Conservation (phyloP, 2,888 invertebrate genomes). For the Brachyopa scutellaris region DNA sequence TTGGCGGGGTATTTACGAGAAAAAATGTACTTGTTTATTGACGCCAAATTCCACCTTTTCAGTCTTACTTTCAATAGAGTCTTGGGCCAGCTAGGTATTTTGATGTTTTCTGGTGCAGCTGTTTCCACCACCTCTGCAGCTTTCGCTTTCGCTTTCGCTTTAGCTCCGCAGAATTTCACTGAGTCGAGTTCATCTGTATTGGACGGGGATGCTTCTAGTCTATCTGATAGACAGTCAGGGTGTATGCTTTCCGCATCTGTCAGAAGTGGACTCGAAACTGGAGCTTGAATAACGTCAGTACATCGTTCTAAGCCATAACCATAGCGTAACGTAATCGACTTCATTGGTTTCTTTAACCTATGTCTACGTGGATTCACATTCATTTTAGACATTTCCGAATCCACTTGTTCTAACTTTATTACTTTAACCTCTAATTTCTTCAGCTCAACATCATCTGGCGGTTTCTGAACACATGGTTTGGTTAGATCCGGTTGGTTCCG, state of each 20-base stretch:
- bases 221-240: background rate
- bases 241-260: background rate
- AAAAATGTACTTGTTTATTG: no score
- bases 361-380: no score
- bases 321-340: background rate
- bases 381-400: background rate
- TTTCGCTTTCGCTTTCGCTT: background rate
- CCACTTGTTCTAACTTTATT: conserved; percentile 39
- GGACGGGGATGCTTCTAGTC: conserved; percentile 17
- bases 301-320: no score
- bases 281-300: no score
- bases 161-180: background rate
- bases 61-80: conserved; percentile 34
- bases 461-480: no score
- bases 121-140: background rate
- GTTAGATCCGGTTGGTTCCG: no score
- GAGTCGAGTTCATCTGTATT: conserved; percentile 7
- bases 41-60: conserved; percentile 27
- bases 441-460: background rate
- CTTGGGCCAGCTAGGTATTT: background rate
- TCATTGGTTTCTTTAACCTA: conserved; percentile 21
- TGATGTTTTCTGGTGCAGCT: background rate
- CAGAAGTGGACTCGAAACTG: background rate
- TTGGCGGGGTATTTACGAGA: no score
- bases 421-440: conserved; percentile 27